These are phyloP conservation scores for Plagodis pulveraria DNA, from an alignment of 2,888 invertebrate species.

Conservation along the genomic window DNA sequence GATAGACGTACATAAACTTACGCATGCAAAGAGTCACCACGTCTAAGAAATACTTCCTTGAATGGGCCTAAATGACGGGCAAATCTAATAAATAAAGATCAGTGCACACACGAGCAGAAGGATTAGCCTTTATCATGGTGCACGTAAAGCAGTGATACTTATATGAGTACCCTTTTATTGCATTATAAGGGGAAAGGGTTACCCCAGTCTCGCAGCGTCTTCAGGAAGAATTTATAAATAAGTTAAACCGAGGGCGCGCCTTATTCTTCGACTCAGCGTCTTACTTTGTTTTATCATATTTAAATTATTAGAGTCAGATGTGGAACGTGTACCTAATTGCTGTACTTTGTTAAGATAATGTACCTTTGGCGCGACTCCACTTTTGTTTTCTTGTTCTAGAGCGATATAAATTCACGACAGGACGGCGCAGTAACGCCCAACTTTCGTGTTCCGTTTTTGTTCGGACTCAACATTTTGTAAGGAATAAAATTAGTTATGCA, in stretches of 20 bases:
- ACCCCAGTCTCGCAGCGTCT: conserved; percentile 62
- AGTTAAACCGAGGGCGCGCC: conserved; percentile 75
- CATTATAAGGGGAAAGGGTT: conserved; percentile 80
- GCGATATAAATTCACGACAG: conserved; percentile 80
- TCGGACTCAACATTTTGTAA: conserved; percentile 67
- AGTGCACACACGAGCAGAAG: conserved; percentile 61
- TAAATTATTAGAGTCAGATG: conserved; percentile 85
- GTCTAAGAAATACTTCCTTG: conserved; percentile 12
- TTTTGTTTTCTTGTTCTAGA: conserved; percentile 82
- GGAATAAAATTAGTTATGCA: conserved; percentile 77
- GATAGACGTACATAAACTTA: conserved; percentile 2
- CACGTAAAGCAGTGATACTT: conserved; percentile 80
- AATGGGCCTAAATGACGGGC: conserved; percentile 45
- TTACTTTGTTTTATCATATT: conserved; percentile 85
- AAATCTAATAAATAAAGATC: conserved; percentile 75
- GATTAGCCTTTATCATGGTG: conserved; percentile 80
- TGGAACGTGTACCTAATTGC: conserved; percentile 85
- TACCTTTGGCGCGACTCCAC: conserved; percentile 83
- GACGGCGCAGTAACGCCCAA: conserved; percentile 74
- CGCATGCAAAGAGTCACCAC: conserved; percentile 2
- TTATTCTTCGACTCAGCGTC: conserved; percentile 75
- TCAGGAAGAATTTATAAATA: conserved; percentile 82
- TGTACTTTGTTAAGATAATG: conserved; percentile 85
- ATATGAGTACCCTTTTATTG: conserved; percentile 84
- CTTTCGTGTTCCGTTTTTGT: conserved; percentile 80